Evolutionary conservation across 2,888 invertebrate species (phyloP).

Genomic region (Nematopogon swammerdamellus): DNA sequence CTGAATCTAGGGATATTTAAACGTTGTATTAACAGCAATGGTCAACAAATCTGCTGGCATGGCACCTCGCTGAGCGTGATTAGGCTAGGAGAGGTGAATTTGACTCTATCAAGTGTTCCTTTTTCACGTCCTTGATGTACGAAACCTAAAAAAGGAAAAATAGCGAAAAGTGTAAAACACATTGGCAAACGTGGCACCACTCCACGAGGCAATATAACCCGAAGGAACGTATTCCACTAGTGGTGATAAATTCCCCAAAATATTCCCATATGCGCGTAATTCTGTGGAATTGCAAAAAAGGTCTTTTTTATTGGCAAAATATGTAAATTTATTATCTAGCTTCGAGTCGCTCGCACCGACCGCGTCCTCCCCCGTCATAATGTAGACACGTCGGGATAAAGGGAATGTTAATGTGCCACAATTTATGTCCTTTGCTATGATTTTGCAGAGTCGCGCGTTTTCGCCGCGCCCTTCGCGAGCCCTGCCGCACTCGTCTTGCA

Average conservation of each 20-base stretch:
- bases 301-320: conserved; percentile 58
- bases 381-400: conserved; percentile 38
- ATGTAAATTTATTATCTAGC: conserved; percentile 58
- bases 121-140: no score
- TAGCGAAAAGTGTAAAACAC: no score
- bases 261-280: conserved; percentile 59
- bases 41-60: no score
- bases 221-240: not conserved
- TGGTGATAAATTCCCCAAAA: conserved; percentile 52
- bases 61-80: no score
- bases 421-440: conserved; percentile 58
- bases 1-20: no score
- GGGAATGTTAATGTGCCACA: conserved; percentile 56
- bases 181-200: no score
- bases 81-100: no score
- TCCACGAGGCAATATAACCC: not conserved
- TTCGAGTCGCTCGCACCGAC: no score
- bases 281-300: conserved; percentile 57
- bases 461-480: no score
- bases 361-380: conserved; percentile 42
- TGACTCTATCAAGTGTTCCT: no score
- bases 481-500: not conserved
- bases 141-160: no score
- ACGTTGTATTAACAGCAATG: no score
- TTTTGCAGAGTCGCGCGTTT: conserved; percentile 46